phyloP scores from a whole-genome alignment of 2,113 vertebrate species.

The Oreotrochilus melanogaster region DNA sequence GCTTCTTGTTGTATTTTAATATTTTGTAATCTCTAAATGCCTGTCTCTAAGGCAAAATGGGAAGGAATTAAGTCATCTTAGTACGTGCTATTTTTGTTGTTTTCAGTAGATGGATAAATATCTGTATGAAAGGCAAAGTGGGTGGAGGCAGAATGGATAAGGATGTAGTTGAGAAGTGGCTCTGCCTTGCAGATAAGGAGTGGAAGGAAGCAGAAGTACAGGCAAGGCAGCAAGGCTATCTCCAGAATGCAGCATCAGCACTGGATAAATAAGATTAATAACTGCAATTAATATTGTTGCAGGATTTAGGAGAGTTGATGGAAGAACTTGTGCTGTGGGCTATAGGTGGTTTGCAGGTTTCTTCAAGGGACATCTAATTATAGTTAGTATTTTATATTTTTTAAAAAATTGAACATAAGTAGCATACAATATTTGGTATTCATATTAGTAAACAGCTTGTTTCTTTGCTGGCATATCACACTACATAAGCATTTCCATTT shows the following conservation, averaged over 20 bases:
- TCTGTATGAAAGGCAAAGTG: not conserved
- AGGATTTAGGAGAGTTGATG: not conserved
- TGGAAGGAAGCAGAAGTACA: not conserved
- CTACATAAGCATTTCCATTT: not conserved
- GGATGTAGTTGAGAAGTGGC: not conserved
- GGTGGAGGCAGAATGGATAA: not conserved
- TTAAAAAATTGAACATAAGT: not conserved
- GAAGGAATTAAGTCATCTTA: not conserved
- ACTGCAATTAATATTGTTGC: not conserved
- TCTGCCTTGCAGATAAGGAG: not conserved
- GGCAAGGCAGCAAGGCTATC: not conserved
- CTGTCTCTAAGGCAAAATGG: not conserved
- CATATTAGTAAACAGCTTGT: not conserved
- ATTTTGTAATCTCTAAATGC: not conserved
- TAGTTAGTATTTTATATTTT: not conserved
- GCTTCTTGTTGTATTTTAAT: not conserved
- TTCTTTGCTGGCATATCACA: not conserved
- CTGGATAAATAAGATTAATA: not conserved
- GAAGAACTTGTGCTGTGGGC: not conserved
- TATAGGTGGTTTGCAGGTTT: not conserved
- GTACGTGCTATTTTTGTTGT: not conserved
- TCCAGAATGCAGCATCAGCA: not conserved
- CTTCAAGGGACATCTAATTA: not conserved
- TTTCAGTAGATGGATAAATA: not conserved
- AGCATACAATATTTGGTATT: not conserved